Percentiles rank a stretch among this genome's conserved stretches.
Evolutionary conservation across 2,797 vertebrate genomes (phyloP).

Genomic region (Pseudochirops corinnae): DNA sequence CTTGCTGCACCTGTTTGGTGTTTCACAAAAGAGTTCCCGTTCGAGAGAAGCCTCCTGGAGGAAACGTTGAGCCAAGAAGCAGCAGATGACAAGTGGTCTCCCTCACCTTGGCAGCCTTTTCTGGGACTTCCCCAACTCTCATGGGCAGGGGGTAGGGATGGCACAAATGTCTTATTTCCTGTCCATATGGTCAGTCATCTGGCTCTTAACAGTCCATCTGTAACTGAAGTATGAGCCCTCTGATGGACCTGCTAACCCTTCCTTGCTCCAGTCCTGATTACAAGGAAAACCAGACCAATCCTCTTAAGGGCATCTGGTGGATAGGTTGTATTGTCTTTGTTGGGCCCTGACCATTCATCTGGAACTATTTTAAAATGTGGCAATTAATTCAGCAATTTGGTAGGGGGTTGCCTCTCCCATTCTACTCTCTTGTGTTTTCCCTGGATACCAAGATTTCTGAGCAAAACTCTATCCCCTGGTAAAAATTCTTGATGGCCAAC

Average conservation of each 20-base stretch:
- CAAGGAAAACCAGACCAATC: background rate
- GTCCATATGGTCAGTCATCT: background rate
- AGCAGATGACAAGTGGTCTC: background rate
- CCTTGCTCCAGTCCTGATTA: background rate
- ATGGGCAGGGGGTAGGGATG: background rate
- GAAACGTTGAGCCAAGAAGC: background rate
- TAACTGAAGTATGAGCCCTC: background rate
- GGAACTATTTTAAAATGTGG: background rate
- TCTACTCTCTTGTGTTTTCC: background rate
- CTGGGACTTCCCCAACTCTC: background rate
- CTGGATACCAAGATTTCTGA: background rate
- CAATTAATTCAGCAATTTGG: background rate
- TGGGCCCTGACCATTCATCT: background rate
- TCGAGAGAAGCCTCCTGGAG: background rate
- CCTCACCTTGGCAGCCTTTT: background rate
- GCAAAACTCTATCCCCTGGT: background rate
- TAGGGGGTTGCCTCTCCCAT: background rate
- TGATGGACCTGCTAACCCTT: background rate
- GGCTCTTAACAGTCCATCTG: background rate
- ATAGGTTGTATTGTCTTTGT: background rate
- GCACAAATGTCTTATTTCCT: background rate
- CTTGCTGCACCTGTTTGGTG: background rate
- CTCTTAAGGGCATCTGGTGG: background rate
- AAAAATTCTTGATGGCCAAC: background rate
- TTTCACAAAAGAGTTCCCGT: background rate